Evolutionary conservation across 1,140 invertebrate species (phyloP).

Genomic region (Bombus superbus): DNA sequence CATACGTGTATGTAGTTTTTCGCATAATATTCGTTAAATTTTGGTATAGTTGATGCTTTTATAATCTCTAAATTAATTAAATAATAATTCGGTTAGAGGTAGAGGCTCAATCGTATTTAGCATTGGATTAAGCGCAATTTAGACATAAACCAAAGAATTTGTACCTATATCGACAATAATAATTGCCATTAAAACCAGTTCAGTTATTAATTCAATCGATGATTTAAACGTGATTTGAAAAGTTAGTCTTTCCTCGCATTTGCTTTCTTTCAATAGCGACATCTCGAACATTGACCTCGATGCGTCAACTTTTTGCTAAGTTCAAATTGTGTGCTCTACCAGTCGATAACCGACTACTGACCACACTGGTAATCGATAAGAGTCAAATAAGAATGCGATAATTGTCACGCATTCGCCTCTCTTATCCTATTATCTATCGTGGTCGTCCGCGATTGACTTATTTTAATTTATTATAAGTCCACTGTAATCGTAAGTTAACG

Average conservation of each 20-base stretch:
- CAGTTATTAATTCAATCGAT: neutral
- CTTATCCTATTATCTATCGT: neutral
- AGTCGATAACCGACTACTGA: constrained; percentile 47
- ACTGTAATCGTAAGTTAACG: neutral
- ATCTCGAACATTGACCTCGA: constrained; percentile 9
- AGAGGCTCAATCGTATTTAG: neutral
- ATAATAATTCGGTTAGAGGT: neutral
- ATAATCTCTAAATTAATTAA: neutral
- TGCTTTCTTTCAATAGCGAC: neutral
- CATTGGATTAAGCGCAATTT: neutral
- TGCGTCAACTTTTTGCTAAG: neutral
- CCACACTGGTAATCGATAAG: constrained; percentile 34
- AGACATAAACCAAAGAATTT: too few relatives aligned
- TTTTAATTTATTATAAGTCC: neutral
- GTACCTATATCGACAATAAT: neutral
- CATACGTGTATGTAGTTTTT: neutral
- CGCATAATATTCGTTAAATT: neutral
- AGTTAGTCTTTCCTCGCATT: neutral
- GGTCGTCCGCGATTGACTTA: neutral
- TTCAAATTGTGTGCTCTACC: neutral
- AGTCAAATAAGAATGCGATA: neutral
- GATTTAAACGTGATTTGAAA: neutral
- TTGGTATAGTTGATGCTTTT: too few relatives aligned
- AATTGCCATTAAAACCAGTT: neutral
- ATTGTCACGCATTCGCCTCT: neutral